Evolutionary conservation across 2,888 invertebrate genomes (phyloP), one percentile per base, ranked within the genome.

Genomic region (Eilema caniola): DNA sequence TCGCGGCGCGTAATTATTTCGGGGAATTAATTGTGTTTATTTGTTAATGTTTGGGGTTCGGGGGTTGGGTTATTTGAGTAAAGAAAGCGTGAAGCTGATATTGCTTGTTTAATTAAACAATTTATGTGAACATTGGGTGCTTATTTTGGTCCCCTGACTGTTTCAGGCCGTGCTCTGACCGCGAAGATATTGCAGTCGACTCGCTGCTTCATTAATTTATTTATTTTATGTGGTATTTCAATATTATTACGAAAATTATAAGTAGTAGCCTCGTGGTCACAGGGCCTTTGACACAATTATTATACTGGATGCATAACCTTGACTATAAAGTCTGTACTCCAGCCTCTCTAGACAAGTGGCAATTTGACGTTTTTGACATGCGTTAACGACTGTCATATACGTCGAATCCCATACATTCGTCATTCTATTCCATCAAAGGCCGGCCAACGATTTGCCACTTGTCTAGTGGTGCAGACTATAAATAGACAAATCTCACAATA

Each of bases 21-120:
- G 60, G 67, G 67, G 69, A 78, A 82, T 80, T 82, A 82, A 81
- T 80, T 82, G 77, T 78, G 71, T 81, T 81, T 82, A 72, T 73
- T 83, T 78, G 83, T 72, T 74, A 76, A 80, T 80, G 72, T 76
- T 67, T 60, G 53, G 16, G 67, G 69, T 62, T 67, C 57, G 31
- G 53, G 73, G 75, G 72, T 67, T 14, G 72, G 71, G 65, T 73
- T 80, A 73, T 70, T 75, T 69, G 71, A 64, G 75, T 73, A 80
- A 79, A 80, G 75, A 77, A 80, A 67, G 69, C 80, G 67, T 77
- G 78, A 75, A 56, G 62, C 70, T 16, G 68, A 67, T 73, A 77
- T 82, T 77, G 71, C 73, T 72, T 75, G 78, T 80, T 68, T 71
- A 82, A 80, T 82, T 72, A 65, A 82, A 71, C 71, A 31, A 57